Evolutionary conservation across 2,113 vertebrate genomes (phyloP).

Genomic region (Synodontis membranacea): DNA sequence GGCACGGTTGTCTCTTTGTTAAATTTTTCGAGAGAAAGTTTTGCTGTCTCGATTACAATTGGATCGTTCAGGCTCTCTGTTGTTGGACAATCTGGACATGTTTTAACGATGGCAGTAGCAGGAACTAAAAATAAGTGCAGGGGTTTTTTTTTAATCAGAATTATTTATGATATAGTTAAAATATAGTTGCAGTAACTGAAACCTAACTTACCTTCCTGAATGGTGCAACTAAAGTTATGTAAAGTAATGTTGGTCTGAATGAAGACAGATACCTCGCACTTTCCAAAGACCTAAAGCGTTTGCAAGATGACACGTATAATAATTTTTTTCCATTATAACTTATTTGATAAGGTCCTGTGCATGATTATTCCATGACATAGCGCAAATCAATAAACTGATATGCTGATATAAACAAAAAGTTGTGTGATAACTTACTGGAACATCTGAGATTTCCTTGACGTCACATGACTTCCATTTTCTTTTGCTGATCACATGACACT

Average conservation of each 20-base stretch:
- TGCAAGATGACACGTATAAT: background rate
- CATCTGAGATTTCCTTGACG: slow-evolving; percentile 23
- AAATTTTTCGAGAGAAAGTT: slow-evolving; percentile 46
- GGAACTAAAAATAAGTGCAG: slow-evolving; percentile 42
- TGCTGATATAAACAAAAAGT: background rate
- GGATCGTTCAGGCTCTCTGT: slow-evolving; percentile 36
- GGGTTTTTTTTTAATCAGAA: background rate
- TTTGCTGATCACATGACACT: slow-evolving; percentile 57
- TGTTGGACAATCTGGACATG: slow-evolving; percentile 55
- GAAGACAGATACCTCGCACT: slow-evolving; percentile 45
- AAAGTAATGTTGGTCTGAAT: slow-evolving; percentile 34
- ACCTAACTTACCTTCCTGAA: slow-evolving; percentile 45
- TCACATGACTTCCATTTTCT: slow-evolving; percentile 48
- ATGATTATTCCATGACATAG: background rate
- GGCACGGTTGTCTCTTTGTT: slow-evolving; percentile 34
- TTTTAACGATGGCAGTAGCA: slow-evolving; percentile 13
- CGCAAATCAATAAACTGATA: background rate
- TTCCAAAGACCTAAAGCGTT: slow-evolving; percentile 50
- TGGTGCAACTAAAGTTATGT: slow-evolving; percentile 46
- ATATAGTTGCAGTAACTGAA: background rate
- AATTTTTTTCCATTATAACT: background rate
- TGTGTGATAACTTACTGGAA: slow-evolving; percentile 40
- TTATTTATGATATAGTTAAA: background rate
- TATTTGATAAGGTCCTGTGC: too few relatives aligned
- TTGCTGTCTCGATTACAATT: slow-evolving; percentile 37